Evolutionary conservation across 2,113 vertebrate genomes (phyloP), one percentile per base, ranked within the genome.

Genomic region (Meleagris gallopavo): DNA sequence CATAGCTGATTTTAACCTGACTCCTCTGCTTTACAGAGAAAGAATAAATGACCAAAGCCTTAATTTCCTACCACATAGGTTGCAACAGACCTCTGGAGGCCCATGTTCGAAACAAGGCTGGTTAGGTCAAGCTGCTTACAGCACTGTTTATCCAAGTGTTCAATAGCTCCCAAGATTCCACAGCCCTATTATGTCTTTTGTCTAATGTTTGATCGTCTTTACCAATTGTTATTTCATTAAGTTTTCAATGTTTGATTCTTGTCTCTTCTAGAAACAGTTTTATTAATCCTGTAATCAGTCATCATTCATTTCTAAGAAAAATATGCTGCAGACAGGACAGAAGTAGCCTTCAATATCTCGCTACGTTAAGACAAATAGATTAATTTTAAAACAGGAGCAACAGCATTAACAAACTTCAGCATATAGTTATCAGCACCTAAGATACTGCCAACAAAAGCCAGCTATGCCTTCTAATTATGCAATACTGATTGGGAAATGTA

Each of bases 111-210:
- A 79, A 61, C 2, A 41, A 12, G 4, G 7, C 4, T 66, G 4
- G 40, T 21, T n/a, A 50, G 8, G 2, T 30, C 9, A 85, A 36
- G 24, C 34, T 71, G 46, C n/a, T 24, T 24, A 52, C 3, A 5
- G 5, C 3, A 16, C 41, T 29, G 25, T 76, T 55, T 38, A 16
- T 50, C 79, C 20, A 67, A 12, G 43, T 41, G 72, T 38, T 45
- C 6, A 69, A 2, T 41, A 74, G 77, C 8, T 75, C 13, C 52
- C 24, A 72, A 55, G 8, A 60, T 0, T 58, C 7, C 4, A 58
- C 6, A 72, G 45, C 1, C 1, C 3, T 21, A 38, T 32, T 19
- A 54, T 14, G 25, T 1, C 5, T 5, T 7, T 21, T 19, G 50
- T 32, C 34, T 19, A 71, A 10, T 9, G 22, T 18, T 38, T 22